Base-by-base conservation (phyloP, 2,113 vertebrate species). In the Ondatra zibethicus region DNA sequence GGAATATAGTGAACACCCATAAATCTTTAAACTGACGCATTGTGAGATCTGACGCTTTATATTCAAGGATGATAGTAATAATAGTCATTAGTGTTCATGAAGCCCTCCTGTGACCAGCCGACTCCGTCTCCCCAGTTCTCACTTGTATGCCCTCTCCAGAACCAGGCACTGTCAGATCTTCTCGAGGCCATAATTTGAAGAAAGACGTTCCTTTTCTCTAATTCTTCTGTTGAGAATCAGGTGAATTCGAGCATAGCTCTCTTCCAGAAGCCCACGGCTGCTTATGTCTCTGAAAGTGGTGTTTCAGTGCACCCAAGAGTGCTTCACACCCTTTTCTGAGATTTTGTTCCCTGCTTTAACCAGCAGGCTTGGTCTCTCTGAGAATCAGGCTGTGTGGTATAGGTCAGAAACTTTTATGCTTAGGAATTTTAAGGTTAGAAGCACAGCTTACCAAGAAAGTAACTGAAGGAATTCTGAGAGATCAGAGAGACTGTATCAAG, bases 401-500 rank as follows among this genome's bases (percentile, higher is more conserved):
- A 81, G 73, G 45, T 92, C 66, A 92, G 75, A 84, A 78, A 89
- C 66, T 82, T 88, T 25, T 91, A 7, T 25, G 7, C 29, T 75
- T 97, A 7, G 39, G 75, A 47, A 78, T 84, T 95, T 78, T 42
- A 77, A 94, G 47, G 39, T 88, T 95, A 70, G 94, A 93, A 93
- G 55, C 68, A 81, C 50, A 89, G 23, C 33, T 84, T 85, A 78
- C 45, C 84, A 92, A 68, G 58, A 70, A 92, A 78, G 23, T 76
- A 61, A 72, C 61, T 94, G 87, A 58, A 95, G 85, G 77, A 29
- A 16, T 76, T 76, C 31, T 61, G 73, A 17, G 45, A 89, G 55
- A 88, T 75, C 55, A 92, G 95, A 93, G 73, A 91, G 68, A 66
- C 14, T 63, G 45, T 61, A 19, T 88, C 45, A 68, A 47, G 82